Evolutionary conservation across 1,140 invertebrate genomes (phyloP).

Genomic region (Luehdorfia chinensis): DNA sequence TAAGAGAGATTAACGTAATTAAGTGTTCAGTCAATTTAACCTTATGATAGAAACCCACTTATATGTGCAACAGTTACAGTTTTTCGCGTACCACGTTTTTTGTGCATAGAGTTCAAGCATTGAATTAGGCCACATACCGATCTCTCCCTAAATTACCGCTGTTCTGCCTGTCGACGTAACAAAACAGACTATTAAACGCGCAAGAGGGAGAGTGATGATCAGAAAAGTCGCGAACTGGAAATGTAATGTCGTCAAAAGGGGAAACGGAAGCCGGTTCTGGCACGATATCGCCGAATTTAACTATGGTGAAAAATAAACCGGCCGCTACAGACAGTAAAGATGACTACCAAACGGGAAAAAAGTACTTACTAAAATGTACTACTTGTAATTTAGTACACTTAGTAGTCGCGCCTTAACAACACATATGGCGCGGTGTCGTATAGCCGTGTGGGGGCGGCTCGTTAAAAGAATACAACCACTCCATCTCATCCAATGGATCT

Average conservation of each 20-base stretch:
- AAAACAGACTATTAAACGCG: slow-evolving; percentile 46
- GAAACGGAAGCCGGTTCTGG: slow-evolving; percentile 77
- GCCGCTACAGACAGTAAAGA: slow-evolving; percentile 58
- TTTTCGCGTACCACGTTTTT: slow-evolving; percentile 76
- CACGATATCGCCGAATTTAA: slow-evolving; percentile 71
- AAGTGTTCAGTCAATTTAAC: slow-evolving; percentile 39
- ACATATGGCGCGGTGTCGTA: slow-evolving; percentile 75
- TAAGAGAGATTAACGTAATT: slow-evolving; percentile 45
- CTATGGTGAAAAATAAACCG: slow-evolving; percentile 73
- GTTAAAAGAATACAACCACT: no score
- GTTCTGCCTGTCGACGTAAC: slow-evolving; percentile 77
- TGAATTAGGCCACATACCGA: slow-evolving; percentile 79
- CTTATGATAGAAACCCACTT: slow-evolving; percentile 48
- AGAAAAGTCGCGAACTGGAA: slow-evolving; percentile 61
- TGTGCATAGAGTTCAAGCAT: slow-evolving; percentile 76
- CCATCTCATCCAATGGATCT: no score
- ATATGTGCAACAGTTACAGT: slow-evolving; percentile 75
- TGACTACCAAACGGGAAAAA: slow-evolving; percentile 60
- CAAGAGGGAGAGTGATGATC: slow-evolving; percentile 70
- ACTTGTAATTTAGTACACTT: slow-evolving; percentile 74
- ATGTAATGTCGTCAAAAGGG: slow-evolving; percentile 78
- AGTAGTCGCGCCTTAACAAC: slow-evolving; percentile 68
- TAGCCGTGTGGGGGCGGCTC: no score
- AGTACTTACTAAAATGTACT: slow-evolving; percentile 70
- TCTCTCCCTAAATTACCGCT: slow-evolving; percentile 78